Conservation (phyloP, 2,888 invertebrate species). For the Ptychoptera contaminata region DNA sequence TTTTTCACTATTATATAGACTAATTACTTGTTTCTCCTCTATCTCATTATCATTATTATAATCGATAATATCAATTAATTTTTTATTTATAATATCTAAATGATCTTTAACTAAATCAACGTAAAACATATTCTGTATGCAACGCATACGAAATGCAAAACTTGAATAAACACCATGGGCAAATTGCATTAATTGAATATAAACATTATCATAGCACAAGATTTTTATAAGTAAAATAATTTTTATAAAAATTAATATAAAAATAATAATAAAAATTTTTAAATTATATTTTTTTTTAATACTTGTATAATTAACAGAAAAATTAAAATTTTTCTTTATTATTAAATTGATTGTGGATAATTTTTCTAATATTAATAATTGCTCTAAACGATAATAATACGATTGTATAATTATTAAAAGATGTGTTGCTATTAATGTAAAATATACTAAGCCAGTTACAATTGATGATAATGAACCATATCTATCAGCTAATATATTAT, state of each 20-base stretch:
- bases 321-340: slow-evolving; percentile 9
- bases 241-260: slow-evolving; percentile 3
- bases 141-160: slow-evolving; percentile 13
- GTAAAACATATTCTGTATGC: slow-evolving; percentile 16
- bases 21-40: slow-evolving; percentile 1
- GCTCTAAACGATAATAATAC: slow-evolving; percentile 9
- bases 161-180: slow-evolving; percentile 3
- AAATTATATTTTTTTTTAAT: background rate
- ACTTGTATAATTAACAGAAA: slow-evolving; percentile 1
- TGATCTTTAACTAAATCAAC: slow-evolving; percentile 10
- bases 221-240: slow-evolving; percentile 1
- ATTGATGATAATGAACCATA: slow-evolving; percentile 7
- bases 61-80: slow-evolving; percentile 11
- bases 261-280: slow-evolving; percentile 5
- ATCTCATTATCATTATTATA: background rate
- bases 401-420: slow-evolving; percentile 15
- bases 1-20: background rate
- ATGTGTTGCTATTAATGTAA: slow-evolving; percentile 15
- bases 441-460: slow-evolving; percentile 12
- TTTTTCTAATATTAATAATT: slow-evolving; percentile 9
- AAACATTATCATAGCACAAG: background rate
- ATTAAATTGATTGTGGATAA: slow-evolving; percentile 11
- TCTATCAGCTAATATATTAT: slow-evolving; percentile 6
- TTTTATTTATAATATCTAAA: slow-evolving; percentile 10
- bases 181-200: slow-evolving; percentile 1